A percentile compares a stretch with the other conserved stretches of the same genome.
Evolutionary conservation across 2,113 vertebrate species (phyloP).

Genomic region (Protobothrops mucrosquamatus): DNA sequence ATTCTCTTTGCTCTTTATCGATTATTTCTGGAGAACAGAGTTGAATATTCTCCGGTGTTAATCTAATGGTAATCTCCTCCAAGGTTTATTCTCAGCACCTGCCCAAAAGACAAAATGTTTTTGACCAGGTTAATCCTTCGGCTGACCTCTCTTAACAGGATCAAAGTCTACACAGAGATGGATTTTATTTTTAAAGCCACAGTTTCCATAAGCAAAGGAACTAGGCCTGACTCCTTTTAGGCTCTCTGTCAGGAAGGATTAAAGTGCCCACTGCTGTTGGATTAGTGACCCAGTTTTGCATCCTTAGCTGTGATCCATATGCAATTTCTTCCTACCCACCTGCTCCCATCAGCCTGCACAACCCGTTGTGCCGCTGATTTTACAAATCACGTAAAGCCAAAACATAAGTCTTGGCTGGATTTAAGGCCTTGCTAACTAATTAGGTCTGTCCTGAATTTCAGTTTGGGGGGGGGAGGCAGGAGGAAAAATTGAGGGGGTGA

Average conservation of each 20-base stretch:
- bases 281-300: neutral
- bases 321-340: neutral
- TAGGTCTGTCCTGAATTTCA: neutral
- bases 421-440: neutral
- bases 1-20: no score
- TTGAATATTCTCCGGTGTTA: conserved; percentile 6
- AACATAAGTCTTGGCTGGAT: neutral
- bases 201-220: conserved; percentile 1
- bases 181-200: neutral
- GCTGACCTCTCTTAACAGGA: neutral
- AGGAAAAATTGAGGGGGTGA: neutral
- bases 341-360: neutral
- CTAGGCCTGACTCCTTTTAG: neutral
- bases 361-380: neutral
- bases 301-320: neutral
- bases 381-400: neutral
- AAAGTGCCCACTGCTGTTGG: neutral
- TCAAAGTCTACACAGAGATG: neutral
- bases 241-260: neutral
- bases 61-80: conserved; percentile 1
- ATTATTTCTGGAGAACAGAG: neutral
- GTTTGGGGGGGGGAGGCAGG: neutral
- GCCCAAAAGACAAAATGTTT: conserved; percentile 10
- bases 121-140: neutral
- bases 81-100: neutral